Percentiles rank a stretch among this genome's conserved stretches.
Conservation (phyloP, 2,113 vertebrate species). For the Anguilla rostrata region DNA sequence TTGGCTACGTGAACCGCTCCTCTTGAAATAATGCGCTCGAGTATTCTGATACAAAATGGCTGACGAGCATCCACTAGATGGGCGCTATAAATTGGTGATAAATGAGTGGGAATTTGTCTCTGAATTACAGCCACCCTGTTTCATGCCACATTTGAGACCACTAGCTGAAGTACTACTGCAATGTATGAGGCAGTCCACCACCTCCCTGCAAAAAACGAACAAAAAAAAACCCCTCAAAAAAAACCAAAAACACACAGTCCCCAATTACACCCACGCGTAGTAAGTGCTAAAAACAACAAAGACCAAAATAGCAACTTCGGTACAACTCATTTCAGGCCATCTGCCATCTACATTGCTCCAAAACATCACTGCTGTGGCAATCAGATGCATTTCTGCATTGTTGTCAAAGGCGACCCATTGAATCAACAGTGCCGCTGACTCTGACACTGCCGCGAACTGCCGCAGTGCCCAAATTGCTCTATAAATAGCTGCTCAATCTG, state of each 20-base stretch:
- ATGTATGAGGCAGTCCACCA: not conserved
- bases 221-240: no score
- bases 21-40: no score
- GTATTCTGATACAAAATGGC: no score
- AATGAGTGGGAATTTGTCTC: no score
- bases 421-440: not conserved
- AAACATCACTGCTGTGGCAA: not conserved
- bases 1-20: no score
- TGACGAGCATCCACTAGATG: no score
- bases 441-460: not conserved
- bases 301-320: not conserved
- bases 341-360: not conserved
- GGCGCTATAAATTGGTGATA: no score
- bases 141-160: not conserved
- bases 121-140: not conserved
- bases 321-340: not conserved
- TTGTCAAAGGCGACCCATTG: not conserved
- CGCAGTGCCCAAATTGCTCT: not conserved
- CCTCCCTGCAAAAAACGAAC: no score
- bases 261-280: not conserved
- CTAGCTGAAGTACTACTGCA: not conserved
- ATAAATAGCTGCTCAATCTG: not conserved
- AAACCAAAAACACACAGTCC: not conserved
- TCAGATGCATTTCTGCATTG: not conserved
- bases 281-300: not conserved